A percentile compares a stretch with the other conserved stretches of the same genome.
These are phyloP conservation scores for Cynopterus brachyotis DNA, from an alignment of 2,113 vertebrate genomes.

Conservation along the genomic window DNA sequence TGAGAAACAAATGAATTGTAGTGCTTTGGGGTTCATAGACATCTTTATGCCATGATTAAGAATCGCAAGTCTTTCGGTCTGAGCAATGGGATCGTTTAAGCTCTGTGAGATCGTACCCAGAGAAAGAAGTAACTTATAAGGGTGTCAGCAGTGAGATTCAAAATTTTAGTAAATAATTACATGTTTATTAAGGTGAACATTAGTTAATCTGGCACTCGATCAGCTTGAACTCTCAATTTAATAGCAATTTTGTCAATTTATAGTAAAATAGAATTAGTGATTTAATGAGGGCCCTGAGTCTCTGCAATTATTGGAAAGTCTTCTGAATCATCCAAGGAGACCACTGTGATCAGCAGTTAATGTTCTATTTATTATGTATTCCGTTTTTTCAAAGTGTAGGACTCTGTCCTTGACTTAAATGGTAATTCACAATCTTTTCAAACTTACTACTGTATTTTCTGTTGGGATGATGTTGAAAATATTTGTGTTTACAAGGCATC, in stretches of 20 bases:
- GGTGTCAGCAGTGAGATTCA: background rate
- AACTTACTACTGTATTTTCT: background rate
- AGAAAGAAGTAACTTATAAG: background rate
- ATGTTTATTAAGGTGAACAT: constrained; percentile 70
- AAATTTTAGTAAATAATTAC: constrained; percentile 58
- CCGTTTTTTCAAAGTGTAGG: background rate
- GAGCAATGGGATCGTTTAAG: constrained; percentile 15
- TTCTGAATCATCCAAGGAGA: constrained; percentile 48
- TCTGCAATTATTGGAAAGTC: constrained; percentile 59
- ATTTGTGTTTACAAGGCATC: background rate
- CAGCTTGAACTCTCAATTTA: constrained; percentile 62
- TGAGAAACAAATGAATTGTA: background rate
- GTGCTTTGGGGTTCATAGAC: background rate
- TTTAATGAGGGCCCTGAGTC: constrained; percentile 52
- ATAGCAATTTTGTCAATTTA: constrained; percentile 61
- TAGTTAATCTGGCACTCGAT: constrained; percentile 62
- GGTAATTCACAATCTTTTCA: background rate
- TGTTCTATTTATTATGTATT: background rate
- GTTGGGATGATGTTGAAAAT: background rate
- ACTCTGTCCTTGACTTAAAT: background rate
- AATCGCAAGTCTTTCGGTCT: background rate
- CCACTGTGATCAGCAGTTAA: background rate
- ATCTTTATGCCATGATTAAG: background rate
- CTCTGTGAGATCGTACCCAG: background rate
- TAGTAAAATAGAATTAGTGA: constrained; percentile 69